Evolutionary conservation across 2,888 invertebrate genomes (phyloP).

Genomic region (Teleogryllus oceanicus): DNA sequence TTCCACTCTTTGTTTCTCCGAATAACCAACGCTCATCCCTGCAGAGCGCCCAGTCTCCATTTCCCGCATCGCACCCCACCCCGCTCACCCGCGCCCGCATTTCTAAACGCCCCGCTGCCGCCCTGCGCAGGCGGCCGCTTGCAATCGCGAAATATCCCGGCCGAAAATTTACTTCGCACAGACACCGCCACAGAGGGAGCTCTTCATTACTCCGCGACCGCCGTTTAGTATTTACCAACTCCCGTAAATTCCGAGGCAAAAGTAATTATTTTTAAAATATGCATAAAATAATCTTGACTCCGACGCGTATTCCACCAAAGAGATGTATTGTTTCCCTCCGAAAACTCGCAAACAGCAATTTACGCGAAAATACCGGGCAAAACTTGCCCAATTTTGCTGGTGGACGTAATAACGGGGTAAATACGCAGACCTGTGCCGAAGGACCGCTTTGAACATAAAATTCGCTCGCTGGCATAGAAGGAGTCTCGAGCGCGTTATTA

Average conservation of each 20-base stretch:
- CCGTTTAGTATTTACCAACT: constrained; percentile 9
- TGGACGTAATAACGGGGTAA: neutral
- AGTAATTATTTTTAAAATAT: neutral
- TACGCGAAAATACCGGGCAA: neutral
- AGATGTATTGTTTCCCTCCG: constrained; percentile 5
- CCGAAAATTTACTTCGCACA: neutral
- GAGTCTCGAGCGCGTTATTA: neutral
- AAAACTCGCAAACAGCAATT: constrained; percentile 7
- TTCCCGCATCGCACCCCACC: neutral
- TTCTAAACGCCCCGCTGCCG: neutral
- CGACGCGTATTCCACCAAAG: neutral
- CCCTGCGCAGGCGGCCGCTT: neutral
- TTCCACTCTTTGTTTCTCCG: too few relatives aligned
- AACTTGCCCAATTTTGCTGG: neutral
- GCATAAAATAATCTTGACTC: constrained; percentile 3
- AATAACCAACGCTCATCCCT: too few relatives aligned
- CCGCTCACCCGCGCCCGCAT: neutral
- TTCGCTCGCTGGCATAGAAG: neutral
- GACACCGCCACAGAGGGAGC: neutral
- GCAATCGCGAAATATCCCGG: neutral
- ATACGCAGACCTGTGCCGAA: neutral
- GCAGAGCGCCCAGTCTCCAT: neutral
- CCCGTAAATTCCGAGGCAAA: constrained; percentile 4
- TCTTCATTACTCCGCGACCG: neutral
- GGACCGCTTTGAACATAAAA: neutral